A percentile compares a stretch with the other conserved stretches of the same genome.
Conservation (phyloP, 2,888 invertebrate species). For the Rotaria macrura region DNA sequence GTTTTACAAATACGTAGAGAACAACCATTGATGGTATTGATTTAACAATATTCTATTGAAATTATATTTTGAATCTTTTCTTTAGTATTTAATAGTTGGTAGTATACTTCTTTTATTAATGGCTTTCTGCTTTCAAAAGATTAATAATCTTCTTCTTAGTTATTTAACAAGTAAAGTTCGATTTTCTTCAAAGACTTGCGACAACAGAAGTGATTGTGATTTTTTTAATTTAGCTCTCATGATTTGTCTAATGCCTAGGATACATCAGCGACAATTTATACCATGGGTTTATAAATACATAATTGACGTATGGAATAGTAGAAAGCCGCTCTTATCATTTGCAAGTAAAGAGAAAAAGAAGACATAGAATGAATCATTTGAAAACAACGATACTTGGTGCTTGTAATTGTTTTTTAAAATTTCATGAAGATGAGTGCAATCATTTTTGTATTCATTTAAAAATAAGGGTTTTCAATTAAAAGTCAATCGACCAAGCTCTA, state of each 20-base stretch:
- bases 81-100: slow-evolving; percentile 29
- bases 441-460: no score
- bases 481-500: no score
- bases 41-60: neutral
- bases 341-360: no score
- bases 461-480: no score
- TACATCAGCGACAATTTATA: neutral
- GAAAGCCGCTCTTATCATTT: no score
- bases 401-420: no score
- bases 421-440: no score
- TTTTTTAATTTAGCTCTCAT: neutral
- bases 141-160: slow-evolving; percentile 24
- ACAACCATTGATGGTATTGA: slow-evolving; percentile 23
- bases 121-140: slow-evolving; percentile 23
- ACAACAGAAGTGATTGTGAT: no score
- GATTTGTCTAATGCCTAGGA: neutral
- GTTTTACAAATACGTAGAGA: slow-evolving; percentile 21
- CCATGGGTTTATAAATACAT: neutral
- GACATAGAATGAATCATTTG: no score
- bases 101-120: slow-evolving; percentile 22
- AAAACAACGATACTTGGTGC: no score
- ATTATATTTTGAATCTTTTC: neutral
- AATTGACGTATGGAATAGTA: neutral
- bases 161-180: neutral
- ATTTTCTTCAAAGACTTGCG: neutral